Evolutionary conservation across 1,140 invertebrate species (phyloP).

Genomic region (Caenorhabditis tropicalis): DNA sequence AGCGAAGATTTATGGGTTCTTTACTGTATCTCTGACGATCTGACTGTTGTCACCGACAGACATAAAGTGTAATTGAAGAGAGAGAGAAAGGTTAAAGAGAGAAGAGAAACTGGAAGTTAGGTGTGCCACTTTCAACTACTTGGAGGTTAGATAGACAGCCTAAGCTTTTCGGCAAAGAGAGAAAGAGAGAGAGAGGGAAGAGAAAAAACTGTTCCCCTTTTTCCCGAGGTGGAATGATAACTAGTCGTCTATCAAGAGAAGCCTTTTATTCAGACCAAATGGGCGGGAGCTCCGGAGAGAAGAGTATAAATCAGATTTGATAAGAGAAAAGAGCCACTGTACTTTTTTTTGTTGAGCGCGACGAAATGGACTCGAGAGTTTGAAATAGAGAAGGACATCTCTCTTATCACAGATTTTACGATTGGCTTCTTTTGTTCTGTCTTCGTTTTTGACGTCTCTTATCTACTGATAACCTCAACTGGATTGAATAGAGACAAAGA

Average conservation of each 20-base stretch:
- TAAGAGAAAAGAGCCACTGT: background rate
- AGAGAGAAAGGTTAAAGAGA: background rate
- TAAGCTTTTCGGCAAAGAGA: conserved; percentile 35
- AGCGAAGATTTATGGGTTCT: background rate
- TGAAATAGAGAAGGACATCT: too few relatives aligned
- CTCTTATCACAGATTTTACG: background rate
- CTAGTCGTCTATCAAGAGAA: background rate
- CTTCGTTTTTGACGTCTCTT: too few relatives aligned
- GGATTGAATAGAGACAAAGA: too few relatives aligned
- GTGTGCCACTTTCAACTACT: background rate
- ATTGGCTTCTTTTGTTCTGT: conserved; percentile 7
- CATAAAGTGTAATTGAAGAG: background rate
- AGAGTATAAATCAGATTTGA: background rate
- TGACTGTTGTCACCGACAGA: conserved; percentile 27
- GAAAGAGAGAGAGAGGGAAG: too few relatives aligned
- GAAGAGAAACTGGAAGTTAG: background rate
- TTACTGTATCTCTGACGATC: conserved; percentile 34
- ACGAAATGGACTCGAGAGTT: too few relatives aligned
- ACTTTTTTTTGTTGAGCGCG: conserved; percentile 30
- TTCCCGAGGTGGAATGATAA: too few relatives aligned
- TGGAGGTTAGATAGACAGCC: background rate
- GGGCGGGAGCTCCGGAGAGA: too few relatives aligned
- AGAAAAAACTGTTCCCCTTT: background rate
- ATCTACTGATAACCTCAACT: too few relatives aligned
- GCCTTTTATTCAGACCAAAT: background rate